Evolutionary conservation across 2,797 vertebrate species (phyloP), one percentile per base, ranked within the genome.

Genomic region (Oceanodroma leucorhoa): DNA sequence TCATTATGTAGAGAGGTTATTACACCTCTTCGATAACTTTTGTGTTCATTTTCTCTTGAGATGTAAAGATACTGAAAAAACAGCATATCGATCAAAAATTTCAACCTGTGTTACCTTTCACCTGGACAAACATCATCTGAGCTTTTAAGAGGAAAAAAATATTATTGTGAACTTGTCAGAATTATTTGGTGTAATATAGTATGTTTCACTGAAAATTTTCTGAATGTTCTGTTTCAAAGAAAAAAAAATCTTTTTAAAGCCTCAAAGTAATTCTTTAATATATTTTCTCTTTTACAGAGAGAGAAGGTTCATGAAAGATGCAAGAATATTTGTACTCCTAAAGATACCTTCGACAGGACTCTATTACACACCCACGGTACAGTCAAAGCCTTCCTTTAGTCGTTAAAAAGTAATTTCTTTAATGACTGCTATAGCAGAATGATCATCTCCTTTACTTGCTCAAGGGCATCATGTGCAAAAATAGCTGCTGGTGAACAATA

Each of bases 271-370:
- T 94, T 94, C n/a, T 95, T 94, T 73, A 66, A 58, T 80, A 2
- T 60, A 7, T 94, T 92, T 93, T 96, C 19, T 97, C 23, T 96
- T 87, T 95, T 97, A 38, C 95, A 99, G 99, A 98, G 98, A 97
- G 99, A 99, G 97, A 98, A 98, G 96, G 98, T 99, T 98, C 99
- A 99, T 62, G 99, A 99, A 88, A 98, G 98, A 89, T 99, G 98
- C 97, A 99, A 99, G 98, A 98, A 94, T 66, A 98, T 99, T 97
- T 99, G 98, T 98, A 98, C 98, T 87, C 97, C 97, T 96, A 99
- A 99, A 98, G 99, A 99, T 84, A 98, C 98, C 40, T 98, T 98
- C 66, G 98, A 99, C 50, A 97, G 98, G 18, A 97, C 98, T 94
- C 95, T 99, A 91, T 98, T 98, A 95, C 97, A 98, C 93, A 98